Conservation (phyloP, 2,113 vertebrate genomes). For the Entelurus aequoreus region DNA sequence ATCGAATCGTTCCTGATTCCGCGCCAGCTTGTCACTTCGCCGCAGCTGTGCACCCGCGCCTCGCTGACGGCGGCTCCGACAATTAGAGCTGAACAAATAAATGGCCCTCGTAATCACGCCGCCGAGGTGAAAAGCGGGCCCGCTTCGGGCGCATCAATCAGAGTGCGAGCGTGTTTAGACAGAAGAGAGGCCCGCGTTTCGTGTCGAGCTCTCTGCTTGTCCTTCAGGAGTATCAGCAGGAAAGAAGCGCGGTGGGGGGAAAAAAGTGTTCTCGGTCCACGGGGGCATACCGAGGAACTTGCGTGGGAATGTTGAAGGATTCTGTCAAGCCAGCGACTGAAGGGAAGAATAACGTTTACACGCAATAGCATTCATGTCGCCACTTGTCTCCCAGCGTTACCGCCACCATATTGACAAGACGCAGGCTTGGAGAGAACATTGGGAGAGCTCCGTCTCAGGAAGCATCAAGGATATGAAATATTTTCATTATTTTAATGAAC, state of each 20-base stretch:
- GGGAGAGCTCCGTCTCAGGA: background rate
- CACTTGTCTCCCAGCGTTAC: background rate
- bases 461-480: too few species aligned
- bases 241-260: background rate
- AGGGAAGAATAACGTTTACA: background rate
- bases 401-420: too few species aligned
- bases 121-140: conserved; percentile 49
- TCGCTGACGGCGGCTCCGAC: conserved; percentile 48
- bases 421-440: background rate
- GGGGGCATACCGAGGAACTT: background rate
- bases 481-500: too few species aligned
- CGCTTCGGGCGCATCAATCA: conserved; percentile 57
- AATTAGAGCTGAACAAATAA: conserved; percentile 72
- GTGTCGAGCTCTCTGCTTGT: conserved; percentile 10
- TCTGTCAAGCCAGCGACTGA: background rate
- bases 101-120: conserved; percentile 38
- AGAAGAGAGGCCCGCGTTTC: conserved; percentile 29
- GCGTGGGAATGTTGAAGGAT: background rate
- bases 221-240: background rate
- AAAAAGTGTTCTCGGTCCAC: background rate
- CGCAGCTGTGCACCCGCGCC: conserved; percentile 39
- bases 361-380: background rate
- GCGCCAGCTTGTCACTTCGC: conserved; percentile 49
- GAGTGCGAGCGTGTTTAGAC: conserved; percentile 57
- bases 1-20: conserved; percentile 34